Base-by-base conservation (phyloP, 2,797 vertebrate genomes). In the Atherinosoma microstoma region DNA sequence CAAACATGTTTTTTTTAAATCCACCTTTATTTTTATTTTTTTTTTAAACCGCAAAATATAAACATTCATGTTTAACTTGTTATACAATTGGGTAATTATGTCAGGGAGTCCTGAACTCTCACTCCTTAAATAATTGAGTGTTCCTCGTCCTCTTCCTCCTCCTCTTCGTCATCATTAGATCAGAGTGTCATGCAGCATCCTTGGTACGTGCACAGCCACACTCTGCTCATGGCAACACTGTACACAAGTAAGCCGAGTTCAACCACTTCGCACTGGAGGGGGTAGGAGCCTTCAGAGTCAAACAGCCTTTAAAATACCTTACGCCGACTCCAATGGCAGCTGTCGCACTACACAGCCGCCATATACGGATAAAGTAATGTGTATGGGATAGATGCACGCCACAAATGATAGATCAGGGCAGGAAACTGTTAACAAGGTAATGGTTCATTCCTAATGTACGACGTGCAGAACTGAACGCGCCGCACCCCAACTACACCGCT, bases 401-500 rank as follows among this genome's bases (percentile, higher is more conserved):
- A 16, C 16, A 70, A 80, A 67, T 73, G 64, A 58, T 36, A 1
- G 0, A 0, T 3, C 12, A 36, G 60, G 36, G 8, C 16, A 54
- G 64, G 68, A 90, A 87, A 76, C 57, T n/a, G 82, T 76, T 49
- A 61, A 80, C 80, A 40, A 29, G 38, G 69, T 78, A 95, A 95
- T 96, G 94, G 96, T 96, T 95, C 87, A 77, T 92, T 95, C 97
- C 95, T 91, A 92, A 95, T 95, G 94, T 96, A 95, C 92, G 97
- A 98, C 97, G 97, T 98, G 97, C 97, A 95, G 92, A 98, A 97
- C 87, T 89, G 97, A 98, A 98, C 97, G 97, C 96, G 90, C 97
- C 95, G 94, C 95, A 95, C 96, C 95, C 95, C 95, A 93, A 94
- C 92, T 94, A 91, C 90, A 94, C 93, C 89, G 87, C 89, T 47